Evolutionary conservation across 2,888 invertebrate species (phyloP).

Genomic region (Scelioninae gen. 1): DNA sequence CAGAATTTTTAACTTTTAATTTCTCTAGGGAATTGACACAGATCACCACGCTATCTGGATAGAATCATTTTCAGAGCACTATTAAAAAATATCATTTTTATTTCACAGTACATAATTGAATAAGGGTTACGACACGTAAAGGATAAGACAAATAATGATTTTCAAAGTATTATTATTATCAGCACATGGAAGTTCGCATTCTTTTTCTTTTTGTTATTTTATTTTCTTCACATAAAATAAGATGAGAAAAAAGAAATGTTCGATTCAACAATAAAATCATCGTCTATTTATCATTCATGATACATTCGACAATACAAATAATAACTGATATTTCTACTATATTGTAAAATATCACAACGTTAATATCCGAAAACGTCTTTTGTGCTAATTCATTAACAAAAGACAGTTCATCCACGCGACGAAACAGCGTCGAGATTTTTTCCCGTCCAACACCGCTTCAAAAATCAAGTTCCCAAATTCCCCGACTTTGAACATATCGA

Average conservation of each 20-base stretch:
- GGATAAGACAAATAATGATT: slow-evolving; percentile 56
- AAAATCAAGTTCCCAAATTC: not conserved
- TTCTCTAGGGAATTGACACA: too few species aligned
- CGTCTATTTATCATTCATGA: slow-evolving; percentile 68
- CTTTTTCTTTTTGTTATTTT: slow-evolving; percentile 70
- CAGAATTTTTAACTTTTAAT: too few species aligned
- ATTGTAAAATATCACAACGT: slow-evolving; percentile 84
- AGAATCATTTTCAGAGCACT: too few species aligned
- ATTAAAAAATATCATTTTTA: too few species aligned
- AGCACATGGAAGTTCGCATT: slow-evolving; percentile 83
- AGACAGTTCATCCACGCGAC: slow-evolving; percentile 67
- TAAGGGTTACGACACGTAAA: not conserved
- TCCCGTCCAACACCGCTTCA: not conserved
- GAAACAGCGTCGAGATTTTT: slow-evolving; percentile 38
- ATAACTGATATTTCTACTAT: slow-evolving; percentile 79
- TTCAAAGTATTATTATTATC: slow-evolving; percentile 83
- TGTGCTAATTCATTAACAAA: slow-evolving; percentile 74
- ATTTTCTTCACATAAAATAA: slow-evolving; percentile 75
- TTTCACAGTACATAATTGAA: too few species aligned
- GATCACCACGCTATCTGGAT: too few species aligned
- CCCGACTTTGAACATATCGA: slow-evolving; percentile 14
- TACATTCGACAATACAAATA: slow-evolving; percentile 82
- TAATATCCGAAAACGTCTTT: slow-evolving; percentile 79
- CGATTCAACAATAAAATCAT: slow-evolving; percentile 70
- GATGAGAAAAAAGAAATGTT: slow-evolving; percentile 69